Evolutionary conservation across 2,113 vertebrate genomes (phyloP).

Genomic region (Haplotaxodon microlepis): DNA sequence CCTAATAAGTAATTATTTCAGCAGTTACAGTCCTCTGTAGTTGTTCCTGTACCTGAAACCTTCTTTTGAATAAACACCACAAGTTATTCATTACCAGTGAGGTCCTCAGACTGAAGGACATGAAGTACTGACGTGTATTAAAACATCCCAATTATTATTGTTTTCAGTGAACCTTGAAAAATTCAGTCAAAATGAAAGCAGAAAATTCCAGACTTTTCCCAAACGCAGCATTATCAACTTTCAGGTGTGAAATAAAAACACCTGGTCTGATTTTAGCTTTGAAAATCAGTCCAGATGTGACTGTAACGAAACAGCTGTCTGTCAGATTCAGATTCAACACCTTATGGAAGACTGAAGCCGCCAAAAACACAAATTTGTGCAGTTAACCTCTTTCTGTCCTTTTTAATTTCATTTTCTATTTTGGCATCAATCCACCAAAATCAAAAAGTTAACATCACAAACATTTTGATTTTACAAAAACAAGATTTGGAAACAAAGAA

Average conservation of each 20-base stretch:
- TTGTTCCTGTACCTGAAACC: background rate
- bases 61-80: background rate
- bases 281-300: background rate
- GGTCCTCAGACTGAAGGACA: background rate
- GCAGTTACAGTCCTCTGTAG: background rate
- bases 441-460: background rate
- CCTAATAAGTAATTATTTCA: fast-evolving
- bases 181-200: background rate
- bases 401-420: background rate
- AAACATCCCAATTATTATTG: fast-evolving
- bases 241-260: background rate
- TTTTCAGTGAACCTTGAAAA: background rate
- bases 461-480: background rate
- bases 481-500: background rate
- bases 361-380: background rate
- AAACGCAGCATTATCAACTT: background rate
- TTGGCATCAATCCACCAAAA: background rate
- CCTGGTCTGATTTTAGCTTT: background rate
- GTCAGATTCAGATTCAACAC: background rate
- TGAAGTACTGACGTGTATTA: background rate
- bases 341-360: fast-evolving
- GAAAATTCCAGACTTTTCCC: background rate
- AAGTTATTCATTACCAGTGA: fast-evolving
- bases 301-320: fast-evolving
- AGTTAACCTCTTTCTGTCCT: background rate